Conservation (phyloP, 2,113 vertebrate species). For the Psittacara wagleri region DNA sequence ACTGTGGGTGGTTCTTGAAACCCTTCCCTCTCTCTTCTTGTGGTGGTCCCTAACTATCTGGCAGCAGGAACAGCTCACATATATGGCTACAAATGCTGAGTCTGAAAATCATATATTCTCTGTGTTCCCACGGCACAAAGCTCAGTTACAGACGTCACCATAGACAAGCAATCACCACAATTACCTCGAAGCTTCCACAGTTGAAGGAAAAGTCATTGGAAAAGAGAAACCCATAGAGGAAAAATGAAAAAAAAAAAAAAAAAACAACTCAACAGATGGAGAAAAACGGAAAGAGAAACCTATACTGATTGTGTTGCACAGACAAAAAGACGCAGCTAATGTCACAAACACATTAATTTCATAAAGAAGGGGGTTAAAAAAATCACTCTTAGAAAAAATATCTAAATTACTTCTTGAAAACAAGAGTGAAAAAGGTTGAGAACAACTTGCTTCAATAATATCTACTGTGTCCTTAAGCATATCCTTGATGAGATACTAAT, state of each 20-base stretch:
- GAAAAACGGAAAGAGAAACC: neutral
- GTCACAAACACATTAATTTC: neutral
- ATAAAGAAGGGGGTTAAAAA: neutral
- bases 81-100: neutral
- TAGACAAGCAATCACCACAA: neutral
- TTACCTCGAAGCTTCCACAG: slow-evolving; percentile 22
- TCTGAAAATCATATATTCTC: slow-evolving; percentile 36
- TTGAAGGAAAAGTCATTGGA: slow-evolving; percentile 31
- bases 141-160: slow-evolving; percentile 18
- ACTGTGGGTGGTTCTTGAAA: slow-evolving; percentile 61
- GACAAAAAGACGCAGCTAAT: neutral
- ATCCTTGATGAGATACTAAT: neutral
- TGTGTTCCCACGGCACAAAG: slow-evolving; percentile 59
- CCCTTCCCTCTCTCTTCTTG: slow-evolving; percentile 35
- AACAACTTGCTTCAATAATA: neutral
- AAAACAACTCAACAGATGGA: neutral
- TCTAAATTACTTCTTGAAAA: neutral
- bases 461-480: neutral
- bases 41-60: slow-evolving; percentile 59
- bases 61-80: slow-evolving; percentile 52
- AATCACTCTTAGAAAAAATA: neutral
- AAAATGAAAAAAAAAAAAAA: neutral
- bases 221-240: slow-evolving; percentile 16
- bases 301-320: neutral
- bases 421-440: neutral